A percentile compares a stretch with the other conserved stretches of the same genome.
phyloP scores from a whole-genome alignment of 2,113 vertebrate species.

The Gallinago jamesoni region DNA sequence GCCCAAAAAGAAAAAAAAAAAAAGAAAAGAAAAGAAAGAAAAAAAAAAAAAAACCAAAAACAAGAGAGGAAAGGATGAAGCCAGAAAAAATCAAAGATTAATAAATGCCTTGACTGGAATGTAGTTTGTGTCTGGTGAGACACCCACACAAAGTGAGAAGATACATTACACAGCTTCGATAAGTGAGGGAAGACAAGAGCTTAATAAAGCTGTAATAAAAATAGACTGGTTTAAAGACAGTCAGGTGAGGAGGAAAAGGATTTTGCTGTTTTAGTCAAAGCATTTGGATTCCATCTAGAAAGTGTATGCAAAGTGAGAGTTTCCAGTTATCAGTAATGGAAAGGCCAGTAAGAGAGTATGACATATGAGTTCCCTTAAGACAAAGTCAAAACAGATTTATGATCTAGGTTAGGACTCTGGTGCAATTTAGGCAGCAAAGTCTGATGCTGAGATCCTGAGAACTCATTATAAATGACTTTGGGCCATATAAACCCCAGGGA shows the following conservation, averaged over 20 bases:
- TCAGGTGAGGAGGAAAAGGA: not conserved
- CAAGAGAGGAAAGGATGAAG: not conserved
- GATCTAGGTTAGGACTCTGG: not conserved
- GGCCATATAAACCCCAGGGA: not conserved
- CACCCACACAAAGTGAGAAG: not conserved
- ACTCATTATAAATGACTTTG: not conserved
- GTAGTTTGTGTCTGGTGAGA: not conserved
- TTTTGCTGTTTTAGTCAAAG: not conserved
- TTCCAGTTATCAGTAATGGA: not conserved
- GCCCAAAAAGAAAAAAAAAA: no score
- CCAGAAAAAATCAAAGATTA: not conserved
- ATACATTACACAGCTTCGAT: not conserved
- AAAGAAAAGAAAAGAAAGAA: no score
- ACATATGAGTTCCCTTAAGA: not conserved
- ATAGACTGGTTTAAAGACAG: not conserved
- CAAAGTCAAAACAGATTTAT: not conserved
- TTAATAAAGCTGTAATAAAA: not conserved
- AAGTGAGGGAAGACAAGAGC: not conserved
- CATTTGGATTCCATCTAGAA: not conserved
- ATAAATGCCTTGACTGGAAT: not conserved
- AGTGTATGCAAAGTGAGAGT: not conserved
- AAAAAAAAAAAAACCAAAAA: no score
- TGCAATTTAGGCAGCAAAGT: not conserved
- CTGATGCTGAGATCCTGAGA: not conserved
- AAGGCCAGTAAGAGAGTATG: not conserved